Conservation (phyloP, 1,140 invertebrate genomes). For the Trialeurodes vaporariorum region DNA sequence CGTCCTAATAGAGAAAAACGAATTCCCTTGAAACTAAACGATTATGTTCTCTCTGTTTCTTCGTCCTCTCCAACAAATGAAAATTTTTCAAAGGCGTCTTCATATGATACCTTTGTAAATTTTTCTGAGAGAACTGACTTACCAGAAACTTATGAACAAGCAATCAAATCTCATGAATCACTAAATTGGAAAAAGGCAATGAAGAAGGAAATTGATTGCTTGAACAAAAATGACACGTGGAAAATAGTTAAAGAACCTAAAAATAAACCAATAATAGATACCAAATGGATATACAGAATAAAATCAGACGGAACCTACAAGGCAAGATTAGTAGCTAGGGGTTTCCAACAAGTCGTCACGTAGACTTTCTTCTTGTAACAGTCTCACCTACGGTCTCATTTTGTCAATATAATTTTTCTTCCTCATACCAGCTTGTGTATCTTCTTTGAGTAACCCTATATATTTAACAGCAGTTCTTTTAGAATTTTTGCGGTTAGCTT, state of each 20-base stretch:
- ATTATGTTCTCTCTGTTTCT: too few relatives aligned
- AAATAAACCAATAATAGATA: conserved; percentile 17
- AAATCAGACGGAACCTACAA: conserved; percentile 23
- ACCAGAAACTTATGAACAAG: conserved; percentile 1
- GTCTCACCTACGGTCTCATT: too few relatives aligned
- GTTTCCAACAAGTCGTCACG: conserved; percentile 23
- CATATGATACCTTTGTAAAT: too few relatives aligned
- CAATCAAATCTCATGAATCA: neutral
- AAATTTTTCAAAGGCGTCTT: too few relatives aligned
- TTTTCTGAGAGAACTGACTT: too few relatives aligned
- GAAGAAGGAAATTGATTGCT: conserved; percentile 10
- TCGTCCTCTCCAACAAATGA: too few relatives aligned
- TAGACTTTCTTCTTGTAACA: too few relatives aligned
- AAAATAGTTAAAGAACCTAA: conserved; percentile 19
- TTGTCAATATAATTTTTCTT: too few relatives aligned
- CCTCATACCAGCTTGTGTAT: too few relatives aligned
- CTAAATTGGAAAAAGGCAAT: conserved; percentile 17
- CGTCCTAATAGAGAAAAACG: too few relatives aligned
- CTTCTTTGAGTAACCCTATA: too few relatives aligned
- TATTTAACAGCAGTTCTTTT: neutral
- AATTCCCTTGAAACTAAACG: too few relatives aligned
- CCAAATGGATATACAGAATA: conserved; percentile 12
- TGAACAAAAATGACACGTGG: conserved; percentile 22
- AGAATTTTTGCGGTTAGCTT: conserved; percentile 9
- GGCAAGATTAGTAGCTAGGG: conserved; percentile 21